Evolutionary conservation across 2,113 vertebrate species (phyloP), one percentile per base, ranked within the genome.

Genomic region (Neolamprologus longior): DNA sequence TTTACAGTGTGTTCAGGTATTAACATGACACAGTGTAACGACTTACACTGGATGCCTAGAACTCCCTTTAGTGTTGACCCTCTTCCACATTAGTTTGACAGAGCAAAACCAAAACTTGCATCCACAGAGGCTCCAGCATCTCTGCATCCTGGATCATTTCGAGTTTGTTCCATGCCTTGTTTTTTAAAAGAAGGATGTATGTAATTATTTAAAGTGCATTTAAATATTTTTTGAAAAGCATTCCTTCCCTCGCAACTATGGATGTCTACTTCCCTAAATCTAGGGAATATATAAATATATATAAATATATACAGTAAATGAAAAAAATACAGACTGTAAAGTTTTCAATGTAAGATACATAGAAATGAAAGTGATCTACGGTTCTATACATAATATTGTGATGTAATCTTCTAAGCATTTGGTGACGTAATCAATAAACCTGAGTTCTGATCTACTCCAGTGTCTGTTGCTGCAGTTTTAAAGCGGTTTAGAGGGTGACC

Each of bases 141-240:
- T 84, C 55, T 55, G 63, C 42, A 17, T 80, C 80, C 80, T 86
- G 88, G 83, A 82, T 61, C 58, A 76, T 81, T 68, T 37, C 6
- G 14, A 52, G 76, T 92, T 85, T 86, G 90, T 81, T 87, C 66
- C 89, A 86, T 90, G 57, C 86, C 87, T 94, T 95, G 91, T 90
- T 92, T 87, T 91, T 85, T 88, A 81, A 86, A 88, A 92, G 66
- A 93, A 94, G 82, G 92, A 95, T 93, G 93, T 95, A 94, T 96
- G 94, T 96, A 95, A 96, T 96, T 96, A 94, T 96, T 95, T 95
- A 92, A 97, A 96, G 95, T 97, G 95, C 96, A 95, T 96, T 97
- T 94, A 95, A 95, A 94, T 95, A 95, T 96, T 95, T 95, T 96
- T 92, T 93, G 94, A 94, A 88, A 95, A 94, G 90, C 95, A 96